These are phyloP conservation scores for Copsychus sechellarum DNA, from an alignment of 2,113 vertebrate species.

Conservation along the genomic window DNA sequence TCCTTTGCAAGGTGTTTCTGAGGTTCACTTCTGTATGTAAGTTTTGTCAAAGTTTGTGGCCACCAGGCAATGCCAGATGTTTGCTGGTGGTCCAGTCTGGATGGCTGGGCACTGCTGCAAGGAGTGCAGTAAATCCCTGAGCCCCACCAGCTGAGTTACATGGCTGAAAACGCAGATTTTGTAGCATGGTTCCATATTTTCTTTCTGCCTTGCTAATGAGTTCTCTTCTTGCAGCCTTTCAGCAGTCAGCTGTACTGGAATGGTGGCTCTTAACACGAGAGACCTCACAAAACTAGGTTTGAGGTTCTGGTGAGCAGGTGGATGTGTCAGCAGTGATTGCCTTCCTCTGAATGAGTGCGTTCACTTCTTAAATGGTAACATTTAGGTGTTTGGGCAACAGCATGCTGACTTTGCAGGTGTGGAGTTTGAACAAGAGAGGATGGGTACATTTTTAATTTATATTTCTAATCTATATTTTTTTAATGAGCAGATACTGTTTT, in stretches of 20 bases:
- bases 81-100: not conserved
- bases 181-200: accelerated
- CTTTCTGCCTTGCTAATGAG: not conserved
- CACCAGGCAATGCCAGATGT: accelerated
- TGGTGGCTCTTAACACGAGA: not conserved
- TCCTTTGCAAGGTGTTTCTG: not conserved
- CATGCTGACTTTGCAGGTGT: not conserved
- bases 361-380: not conserved
- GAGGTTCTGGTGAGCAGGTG: not conserved
- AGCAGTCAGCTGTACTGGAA: not conserved
- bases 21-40: accelerated
- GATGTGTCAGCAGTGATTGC: not conserved
- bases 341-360: not conserved
- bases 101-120: not conserved
- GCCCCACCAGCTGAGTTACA: accelerated
- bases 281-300: not conserved
- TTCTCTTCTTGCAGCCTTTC: not conserved
- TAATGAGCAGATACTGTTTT: not conserved
- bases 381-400: not conserved
- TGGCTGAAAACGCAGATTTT: not conserved
- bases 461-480: not conserved
- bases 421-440: not conserved
- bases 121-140: not conserved
- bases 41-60: not conserved
- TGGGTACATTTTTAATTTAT: not conserved